Conservation (phyloP, 1,140 invertebrate genomes). For the Halictus rubicundus region DNA sequence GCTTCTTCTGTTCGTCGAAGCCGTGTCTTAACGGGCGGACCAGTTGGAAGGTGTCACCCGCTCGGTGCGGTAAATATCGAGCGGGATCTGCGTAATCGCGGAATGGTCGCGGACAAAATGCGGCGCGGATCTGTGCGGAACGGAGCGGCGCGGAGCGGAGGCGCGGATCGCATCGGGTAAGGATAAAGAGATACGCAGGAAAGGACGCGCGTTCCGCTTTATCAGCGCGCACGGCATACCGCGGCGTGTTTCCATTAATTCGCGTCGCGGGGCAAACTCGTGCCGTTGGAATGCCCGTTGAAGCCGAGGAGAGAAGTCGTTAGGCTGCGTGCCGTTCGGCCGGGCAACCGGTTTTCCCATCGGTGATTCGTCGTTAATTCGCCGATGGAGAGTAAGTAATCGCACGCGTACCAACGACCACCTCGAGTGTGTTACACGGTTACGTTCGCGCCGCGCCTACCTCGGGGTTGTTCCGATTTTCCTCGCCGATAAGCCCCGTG, state of each 20-base stretch:
- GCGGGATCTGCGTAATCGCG: slow-evolving; percentile 31
- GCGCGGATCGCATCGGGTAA: slow-evolving; percentile 40
- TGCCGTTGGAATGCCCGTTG: slow-evolving; percentile 74
- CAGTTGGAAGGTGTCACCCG: too few species aligned
- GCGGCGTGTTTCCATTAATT: slow-evolving; percentile 79
- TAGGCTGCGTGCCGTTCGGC: slow-evolving; percentile 72
- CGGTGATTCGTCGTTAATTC: slow-evolving; percentile 77
- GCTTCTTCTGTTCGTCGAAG: too few species aligned
- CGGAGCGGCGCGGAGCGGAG: too few species aligned
- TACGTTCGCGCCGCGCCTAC: slow-evolving; percentile 55
- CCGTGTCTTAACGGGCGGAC: too few species aligned
- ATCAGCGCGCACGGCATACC: slow-evolving; percentile 72
- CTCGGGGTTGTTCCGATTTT: slow-evolving; percentile 43
- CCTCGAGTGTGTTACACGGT: slow-evolving; percentile 65
- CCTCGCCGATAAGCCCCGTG: slow-evolving; percentile 13
- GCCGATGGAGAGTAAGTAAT: slow-evolving; percentile 74
- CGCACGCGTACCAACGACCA: slow-evolving; percentile 69
- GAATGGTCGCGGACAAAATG: slow-evolving; percentile 26
- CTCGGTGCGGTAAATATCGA: neutral
- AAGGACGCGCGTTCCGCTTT: slow-evolving; percentile 70
- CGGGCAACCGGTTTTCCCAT: slow-evolving; percentile 75
- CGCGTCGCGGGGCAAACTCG: slow-evolving; percentile 75
- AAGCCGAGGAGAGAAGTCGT: slow-evolving; percentile 73
- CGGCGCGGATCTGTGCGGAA: neutral
- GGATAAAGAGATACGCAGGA: slow-evolving; percentile 65